Base-by-base conservation (phyloP, 1,140 invertebrate species). In the Nautilus pompilius region DNA sequence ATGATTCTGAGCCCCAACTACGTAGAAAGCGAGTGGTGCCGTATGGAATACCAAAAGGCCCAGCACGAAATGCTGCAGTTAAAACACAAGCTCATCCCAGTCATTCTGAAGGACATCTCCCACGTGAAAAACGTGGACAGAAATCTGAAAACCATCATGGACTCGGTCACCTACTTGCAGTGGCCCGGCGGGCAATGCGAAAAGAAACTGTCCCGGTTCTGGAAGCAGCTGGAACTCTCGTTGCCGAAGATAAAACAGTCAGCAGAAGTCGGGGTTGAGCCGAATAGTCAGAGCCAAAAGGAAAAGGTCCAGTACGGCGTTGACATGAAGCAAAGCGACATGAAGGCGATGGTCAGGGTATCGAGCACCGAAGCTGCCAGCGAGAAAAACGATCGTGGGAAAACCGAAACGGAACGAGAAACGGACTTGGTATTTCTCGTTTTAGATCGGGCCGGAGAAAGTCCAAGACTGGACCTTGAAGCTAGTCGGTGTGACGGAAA, bases 201-300 rank as follows among this genome's bases (percentile, higher is more conserved):
- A 24, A 73, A 71, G 49, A 72, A 69, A 49, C 4, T 63, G 0
- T 68, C 73, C 0, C 66, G 62, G 51, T 78, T 78, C 55, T 78
- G 78, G 76, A 72, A 77, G 41, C 64, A 76, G 26, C 56, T 78
- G 28, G 57, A 66, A 53, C 58, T 76, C 8, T 71, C 73, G 8
- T 68, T 80, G 67, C 78, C 78, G 22, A 80, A 80, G 66, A 77
- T n/a, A n/a, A n/a, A n/a, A n/a, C n/a, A n/a, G n/a, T n/a, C n/a
- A n/a, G n/a, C n/a, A n/a, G n/a, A n/a, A n/a, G n/a, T n/a, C n/a
- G n/a, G n/a, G n/a, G n/a, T n/a, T n/a, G n/a, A n/a, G n/a, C n/a
- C n/a, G n/a, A n/a, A n/a, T n/a, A n/a, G n/a, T n/a, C n/a, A n/a
- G n/a, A n/a, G n/a, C n/a, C n/a, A n/a, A n/a, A n/a, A n/a, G n/a